Evolutionary conservation across 2,113 vertebrate species (phyloP), one percentile per base, ranked within the genome.

Genomic region (Solea senegalensis): DNA sequence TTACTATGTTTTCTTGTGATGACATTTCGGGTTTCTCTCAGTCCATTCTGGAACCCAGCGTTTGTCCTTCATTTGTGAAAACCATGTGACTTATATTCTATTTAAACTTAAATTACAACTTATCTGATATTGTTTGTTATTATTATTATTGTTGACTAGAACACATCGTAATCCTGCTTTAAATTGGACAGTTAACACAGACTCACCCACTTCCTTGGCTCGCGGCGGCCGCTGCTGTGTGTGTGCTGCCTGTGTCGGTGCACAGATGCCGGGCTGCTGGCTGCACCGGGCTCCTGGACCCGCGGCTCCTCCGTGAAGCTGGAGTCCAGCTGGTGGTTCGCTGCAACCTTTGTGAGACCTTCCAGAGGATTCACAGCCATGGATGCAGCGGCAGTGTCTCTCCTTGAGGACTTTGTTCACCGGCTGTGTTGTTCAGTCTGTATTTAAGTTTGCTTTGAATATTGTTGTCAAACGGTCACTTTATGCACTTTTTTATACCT

Each of bases 141-240:
- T 34, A 4, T 34, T 34, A 34, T 34, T 34, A 4, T 34, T 34
- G 2, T 34, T 34, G 34, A 34, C 34, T 34, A 3, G 34, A 34
- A 34, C 27, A 55, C 27, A 34, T 7, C 45, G 15, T 5, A 12
- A 48, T 2, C 3, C 3, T 34, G 2, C 28, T 14, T 55, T 34
- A 15, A 46, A 61, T 1, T 40, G 45, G 21, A 49, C 5, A 3
- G 8, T 46, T 9, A 1, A 7, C 46, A 7, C 27, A 54, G 55
- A 92, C 94, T 94, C 76, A 94, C 94, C 93, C 87, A 86, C 68
- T 91, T 93, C 56, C 74, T 87, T 16, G 76, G 53, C 61, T 91
- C 78, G 49, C 16, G 68, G 64, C 76, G 53, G 60, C 72, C 70
- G 58, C 72, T 53, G 61, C 72, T 72, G 21, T 46, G 78, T 10